Percentiles rank a stretch among this genome's conserved stretches.
phyloP scores from a whole-genome alignment of 2,888 invertebrate genomes.

The Asteroscopus sphinx region DNA sequence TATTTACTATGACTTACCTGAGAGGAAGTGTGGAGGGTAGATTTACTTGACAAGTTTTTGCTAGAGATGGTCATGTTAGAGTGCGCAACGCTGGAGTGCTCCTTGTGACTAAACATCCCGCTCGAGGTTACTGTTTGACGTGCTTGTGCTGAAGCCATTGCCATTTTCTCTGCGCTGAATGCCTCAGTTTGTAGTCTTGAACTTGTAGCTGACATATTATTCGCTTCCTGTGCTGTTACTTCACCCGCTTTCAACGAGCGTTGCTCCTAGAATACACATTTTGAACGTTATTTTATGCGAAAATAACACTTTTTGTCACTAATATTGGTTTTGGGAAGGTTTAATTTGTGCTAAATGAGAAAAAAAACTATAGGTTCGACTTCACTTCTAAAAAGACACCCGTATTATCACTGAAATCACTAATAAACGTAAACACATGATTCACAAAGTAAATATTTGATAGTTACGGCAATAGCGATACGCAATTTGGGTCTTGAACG shows the following conservation, averaged over 20 bases:
- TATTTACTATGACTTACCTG: slow-evolving; percentile 74
- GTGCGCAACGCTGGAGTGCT: slow-evolving; percentile 92
- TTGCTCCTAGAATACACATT: slow-evolving; percentile 92
- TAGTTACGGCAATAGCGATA: slow-evolving; percentile 84
- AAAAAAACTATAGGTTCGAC: slow-evolving; percentile 12
- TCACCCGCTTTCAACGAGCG: slow-evolving; percentile 95
- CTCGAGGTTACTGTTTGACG: slow-evolving; percentile 94
- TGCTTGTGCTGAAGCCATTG: slow-evolving; percentile 93
- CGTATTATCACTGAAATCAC: slow-evolving; percentile 74
- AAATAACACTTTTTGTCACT: slow-evolving; percentile 20
- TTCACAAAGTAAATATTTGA: slow-evolving; percentile 81
- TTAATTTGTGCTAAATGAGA: not conserved
- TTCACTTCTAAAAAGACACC: slow-evolving; percentile 59
- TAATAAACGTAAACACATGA: slow-evolving; percentile 71
- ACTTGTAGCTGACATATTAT: slow-evolving; percentile 95
- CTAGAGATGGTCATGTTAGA: slow-evolving; percentile 94
- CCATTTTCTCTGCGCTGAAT: slow-evolving; percentile 95
- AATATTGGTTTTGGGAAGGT: not conserved
- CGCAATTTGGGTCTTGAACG: slow-evolving; percentile 85
- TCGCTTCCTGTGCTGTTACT: slow-evolving; percentile 95
- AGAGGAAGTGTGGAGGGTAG: slow-evolving; percentile 87
- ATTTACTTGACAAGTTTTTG: slow-evolving; percentile 92
- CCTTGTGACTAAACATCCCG: slow-evolving; percentile 94
- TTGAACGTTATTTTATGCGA: slow-evolving; percentile 24
- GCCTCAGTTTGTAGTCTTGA: slow-evolving; percentile 96